phyloP scores from a whole-genome alignment of 2,797 vertebrate genomes.

The Alfaro cultratus region DNA sequence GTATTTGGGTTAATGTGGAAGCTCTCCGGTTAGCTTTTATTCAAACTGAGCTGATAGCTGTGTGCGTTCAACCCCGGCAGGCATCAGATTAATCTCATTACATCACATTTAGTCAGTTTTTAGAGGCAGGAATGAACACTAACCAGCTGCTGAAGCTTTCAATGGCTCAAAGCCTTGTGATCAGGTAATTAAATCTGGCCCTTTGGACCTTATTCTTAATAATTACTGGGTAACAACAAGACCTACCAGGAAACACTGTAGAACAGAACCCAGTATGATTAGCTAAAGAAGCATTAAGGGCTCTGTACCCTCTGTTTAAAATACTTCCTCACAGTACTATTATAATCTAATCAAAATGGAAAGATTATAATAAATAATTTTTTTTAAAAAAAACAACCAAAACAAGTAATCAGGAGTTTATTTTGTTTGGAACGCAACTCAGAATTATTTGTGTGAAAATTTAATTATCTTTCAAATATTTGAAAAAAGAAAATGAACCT shows the following conservation, averaged over 20 bases:
- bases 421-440: background rate
- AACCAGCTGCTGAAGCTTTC: constrained; percentile 38
- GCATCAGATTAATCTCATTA: constrained; percentile 54
- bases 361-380: too few species aligned
- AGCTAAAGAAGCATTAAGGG: constrained; percentile 21
- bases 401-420: too few species aligned
- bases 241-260: background rate
- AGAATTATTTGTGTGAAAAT: background rate
- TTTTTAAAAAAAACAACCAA: too few species aligned
- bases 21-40: constrained; percentile 1
- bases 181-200: constrained; percentile 36
- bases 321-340: constrained; percentile 33
- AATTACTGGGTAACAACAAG: constrained; percentile 1
- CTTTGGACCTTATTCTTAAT: constrained; percentile 27
- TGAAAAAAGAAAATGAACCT: background rate
- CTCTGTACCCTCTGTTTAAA: background rate
- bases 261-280: background rate
- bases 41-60: constrained; percentile 15
- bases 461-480: background rate
- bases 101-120: constrained; percentile 54
- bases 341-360: background rate
- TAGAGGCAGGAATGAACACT: constrained; percentile 35
- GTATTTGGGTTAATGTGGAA: background rate
- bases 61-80: constrained; percentile 17
- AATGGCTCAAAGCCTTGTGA: constrained; percentile 24